A percentile compares a stretch with the other conserved stretches of the same genome.
Conservation (phyloP, 1,140 invertebrate genomes). For the Adoxophyes honmai region DNA sequence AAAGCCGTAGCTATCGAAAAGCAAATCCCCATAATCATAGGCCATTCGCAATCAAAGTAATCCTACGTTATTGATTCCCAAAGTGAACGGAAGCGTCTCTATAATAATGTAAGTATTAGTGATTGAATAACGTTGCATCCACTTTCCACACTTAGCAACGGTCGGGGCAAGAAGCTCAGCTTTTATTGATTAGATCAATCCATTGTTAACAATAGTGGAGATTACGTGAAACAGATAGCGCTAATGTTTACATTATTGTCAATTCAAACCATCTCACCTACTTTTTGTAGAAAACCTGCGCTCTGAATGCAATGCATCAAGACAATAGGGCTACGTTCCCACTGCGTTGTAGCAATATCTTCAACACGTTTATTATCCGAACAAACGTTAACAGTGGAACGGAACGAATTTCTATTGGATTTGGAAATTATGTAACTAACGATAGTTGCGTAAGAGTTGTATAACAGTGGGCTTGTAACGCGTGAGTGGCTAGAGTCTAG, state of each 20-base stretch:
- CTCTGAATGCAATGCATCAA: not conserved
- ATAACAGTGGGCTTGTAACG: not conserved
- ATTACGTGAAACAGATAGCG: slow-evolving; percentile 3
- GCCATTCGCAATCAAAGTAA: not conserved
- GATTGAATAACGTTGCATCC: not conserved
- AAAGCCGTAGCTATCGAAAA: no score
- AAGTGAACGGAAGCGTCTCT: not conserved
- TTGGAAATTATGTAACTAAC: slow-evolving; percentile 3
- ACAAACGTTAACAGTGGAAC: slow-evolving; percentile 4
- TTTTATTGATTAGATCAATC: not conserved
- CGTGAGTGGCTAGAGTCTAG: slow-evolving; percentile 4
- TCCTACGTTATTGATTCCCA: not conserved
- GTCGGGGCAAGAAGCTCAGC: not conserved
- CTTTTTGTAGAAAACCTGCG: not conserved
- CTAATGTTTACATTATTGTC: not conserved
- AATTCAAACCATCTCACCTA: not conserved
- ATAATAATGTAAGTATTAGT: not conserved
- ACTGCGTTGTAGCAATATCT: not conserved
- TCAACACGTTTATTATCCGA: not conserved
- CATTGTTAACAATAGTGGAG: not conserved
- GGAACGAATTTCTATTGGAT: slow-evolving; percentile 6
- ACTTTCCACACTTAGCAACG: slow-evolving; percentile 6
- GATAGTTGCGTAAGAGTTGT: slow-evolving; percentile 2
- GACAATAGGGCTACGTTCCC: not conserved
- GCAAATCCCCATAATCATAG: no score